Conservation (phyloP, 2,888 invertebrate species). For the Dendrolimus houi region DNA sequence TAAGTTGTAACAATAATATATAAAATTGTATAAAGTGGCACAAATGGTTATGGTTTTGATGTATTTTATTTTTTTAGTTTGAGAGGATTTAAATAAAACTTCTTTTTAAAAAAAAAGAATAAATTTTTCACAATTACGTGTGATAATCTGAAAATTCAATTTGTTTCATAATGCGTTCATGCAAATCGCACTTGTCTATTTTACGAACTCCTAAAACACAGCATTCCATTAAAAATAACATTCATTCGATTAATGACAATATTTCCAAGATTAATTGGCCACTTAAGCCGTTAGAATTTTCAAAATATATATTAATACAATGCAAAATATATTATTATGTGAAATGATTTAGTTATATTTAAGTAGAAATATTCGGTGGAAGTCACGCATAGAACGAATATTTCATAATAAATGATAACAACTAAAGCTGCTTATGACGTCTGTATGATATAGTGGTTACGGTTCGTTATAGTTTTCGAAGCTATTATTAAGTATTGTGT, state of each 20-base stretch:
- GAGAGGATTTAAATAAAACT: too few relatives aligned
- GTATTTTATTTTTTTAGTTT: too few relatives aligned
- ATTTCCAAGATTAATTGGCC: not conserved
- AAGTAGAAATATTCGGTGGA: conserved; percentile 33
- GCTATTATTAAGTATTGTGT: not conserved
- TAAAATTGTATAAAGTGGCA: too few relatives aligned
- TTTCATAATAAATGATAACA: conserved; percentile 45
- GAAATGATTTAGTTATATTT: conserved; percentile 29
- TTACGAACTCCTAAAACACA: too few relatives aligned
- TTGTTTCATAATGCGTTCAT: too few relatives aligned
- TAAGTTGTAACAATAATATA: too few relatives aligned
- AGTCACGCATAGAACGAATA: conserved; percentile 56
- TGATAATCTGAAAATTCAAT: too few relatives aligned
- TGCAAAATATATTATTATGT: conserved; percentile 14
- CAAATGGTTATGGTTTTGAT: too few relatives aligned
- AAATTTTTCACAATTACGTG: too few relatives aligned
- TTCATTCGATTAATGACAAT: not conserved
- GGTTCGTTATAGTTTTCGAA: conserved; percentile 21
- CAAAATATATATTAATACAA: conserved; percentile 16
- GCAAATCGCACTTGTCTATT: too few relatives aligned
- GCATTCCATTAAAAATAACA: too few relatives aligned
- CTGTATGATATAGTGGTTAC: conserved; percentile 34
- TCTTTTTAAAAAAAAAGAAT: too few relatives aligned
- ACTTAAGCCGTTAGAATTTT: not conserved
- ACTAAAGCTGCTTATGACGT: conserved; percentile 39